These are phyloP conservation scores for Pitangus sulphuratus DNA, from an alignment of 2,797 vertebrate species.

Conservation along the genomic window DNA sequence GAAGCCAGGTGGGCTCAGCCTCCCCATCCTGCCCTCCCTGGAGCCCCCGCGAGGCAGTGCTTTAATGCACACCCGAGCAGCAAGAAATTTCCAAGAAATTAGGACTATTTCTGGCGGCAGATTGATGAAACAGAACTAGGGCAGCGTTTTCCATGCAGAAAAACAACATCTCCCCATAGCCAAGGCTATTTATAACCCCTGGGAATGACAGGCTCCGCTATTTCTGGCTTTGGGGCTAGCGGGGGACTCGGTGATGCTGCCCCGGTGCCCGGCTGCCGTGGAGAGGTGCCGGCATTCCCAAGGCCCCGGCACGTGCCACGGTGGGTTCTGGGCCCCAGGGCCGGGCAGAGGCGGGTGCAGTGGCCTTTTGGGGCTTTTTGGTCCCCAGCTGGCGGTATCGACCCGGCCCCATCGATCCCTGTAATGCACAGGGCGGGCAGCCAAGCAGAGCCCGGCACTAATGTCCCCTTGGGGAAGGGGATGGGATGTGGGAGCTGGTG, in stretches of 20 bases:
- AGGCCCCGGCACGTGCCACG: rapidly evolving
- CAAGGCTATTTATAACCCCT: conserved; percentile 82
- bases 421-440: background rate
- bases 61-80: background rate
- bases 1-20: background rate
- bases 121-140: conserved; percentile 73
- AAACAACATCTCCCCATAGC: conserved; percentile 74
- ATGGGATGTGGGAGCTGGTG: background rate
- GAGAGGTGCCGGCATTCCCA: background rate
- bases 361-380: background rate
- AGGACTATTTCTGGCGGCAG: conserved; percentile 74
- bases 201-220: conserved; percentile 77
- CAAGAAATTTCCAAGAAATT: conserved; percentile 64
- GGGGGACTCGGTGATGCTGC: background rate
- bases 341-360: background rate
- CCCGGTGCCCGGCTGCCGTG: background rate
- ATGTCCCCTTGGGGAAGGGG: conserved; percentile 20
- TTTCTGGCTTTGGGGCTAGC: conserved; percentile 73
- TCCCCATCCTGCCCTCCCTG: background rate
- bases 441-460: background rate
- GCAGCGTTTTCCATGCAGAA: conserved; percentile 76
- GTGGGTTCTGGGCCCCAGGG: background rate
- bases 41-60: background rate
- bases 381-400: background rate
- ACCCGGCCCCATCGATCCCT: background rate